These are phyloP conservation scores for Hippocampus kuda DNA, from an alignment of 2,797 vertebrate species.

Conservation along the genomic window DNA sequence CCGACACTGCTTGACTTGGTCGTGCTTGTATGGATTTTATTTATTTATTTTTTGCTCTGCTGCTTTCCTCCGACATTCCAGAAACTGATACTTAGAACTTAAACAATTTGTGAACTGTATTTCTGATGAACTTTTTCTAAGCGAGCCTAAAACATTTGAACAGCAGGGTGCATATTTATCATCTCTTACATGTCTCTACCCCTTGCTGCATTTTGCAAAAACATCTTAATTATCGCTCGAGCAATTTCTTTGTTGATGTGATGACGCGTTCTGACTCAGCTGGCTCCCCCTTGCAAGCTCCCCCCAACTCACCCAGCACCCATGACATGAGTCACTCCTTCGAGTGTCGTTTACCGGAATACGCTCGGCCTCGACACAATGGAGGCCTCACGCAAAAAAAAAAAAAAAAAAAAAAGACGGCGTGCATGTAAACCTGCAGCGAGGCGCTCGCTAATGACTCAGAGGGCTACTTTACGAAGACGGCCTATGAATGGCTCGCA, in stretches of 20 bases:
- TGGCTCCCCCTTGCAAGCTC: neutral
- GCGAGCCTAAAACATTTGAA: neutral
- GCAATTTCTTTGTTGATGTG: neutral
- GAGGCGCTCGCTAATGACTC: neutral
- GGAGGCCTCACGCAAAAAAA: neutral
- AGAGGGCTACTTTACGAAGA: neutral
- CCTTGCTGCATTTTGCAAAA: neutral
- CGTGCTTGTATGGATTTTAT: too few relatives aligned
- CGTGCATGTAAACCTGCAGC: neutral
- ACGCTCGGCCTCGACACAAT: neutral
- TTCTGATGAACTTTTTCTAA: neutral
- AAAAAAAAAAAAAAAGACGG: too few relatives aligned
- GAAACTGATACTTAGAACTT: too few relatives aligned
- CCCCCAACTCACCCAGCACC: neutral
- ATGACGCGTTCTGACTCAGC: neutral
- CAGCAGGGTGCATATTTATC: neutral
- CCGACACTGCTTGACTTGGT: too few relatives aligned
- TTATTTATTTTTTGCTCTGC: too few relatives aligned
- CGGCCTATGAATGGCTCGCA: neutral
- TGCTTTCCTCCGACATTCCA: too few relatives aligned
- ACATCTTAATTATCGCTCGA: neutral
- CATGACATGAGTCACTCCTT: neutral
- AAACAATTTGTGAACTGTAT: neutral
- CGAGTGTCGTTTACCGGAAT: slow-evolving; percentile 1
- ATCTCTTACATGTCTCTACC: neutral